phyloP scores from a whole-genome alignment of 2,888 invertebrate genomes.

The Tolmerus cingulatus region DNA sequence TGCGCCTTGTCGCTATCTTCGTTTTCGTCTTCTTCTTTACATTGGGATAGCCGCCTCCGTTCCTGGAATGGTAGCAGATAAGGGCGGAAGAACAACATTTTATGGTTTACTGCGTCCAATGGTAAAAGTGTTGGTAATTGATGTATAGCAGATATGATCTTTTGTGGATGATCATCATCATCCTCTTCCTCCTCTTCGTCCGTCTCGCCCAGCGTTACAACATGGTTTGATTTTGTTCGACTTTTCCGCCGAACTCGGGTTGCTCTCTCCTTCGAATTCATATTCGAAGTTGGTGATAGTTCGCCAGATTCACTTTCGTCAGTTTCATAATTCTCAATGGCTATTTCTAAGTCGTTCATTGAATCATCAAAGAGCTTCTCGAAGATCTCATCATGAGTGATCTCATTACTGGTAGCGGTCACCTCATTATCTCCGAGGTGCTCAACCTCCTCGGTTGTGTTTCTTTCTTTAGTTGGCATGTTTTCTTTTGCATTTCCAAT shows the following conservation, averaged over 20 bases:
- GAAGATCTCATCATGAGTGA: slow-evolving; percentile 55
- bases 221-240: slow-evolving; percentile 45
- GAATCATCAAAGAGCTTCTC: slow-evolving; percentile 60
- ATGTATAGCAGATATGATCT: slow-evolving; percentile 51
- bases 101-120: slow-evolving; percentile 52
- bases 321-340: slow-evolving; percentile 58
- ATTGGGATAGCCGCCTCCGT: slow-evolving; percentile 78
- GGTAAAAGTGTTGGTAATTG: slow-evolving; percentile 52
- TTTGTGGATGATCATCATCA: slow-evolving; percentile 47
- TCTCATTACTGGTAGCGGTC: background rate
- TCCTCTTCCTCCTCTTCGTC: slow-evolving; percentile 49
- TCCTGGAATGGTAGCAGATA: slow-evolving; percentile 67
- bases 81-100: slow-evolving; percentile 56
- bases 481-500: background rate
- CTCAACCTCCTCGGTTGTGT: slow-evolving; percentile 6
- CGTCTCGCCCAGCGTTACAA: background rate
- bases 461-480: background rate
- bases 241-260: background rate
- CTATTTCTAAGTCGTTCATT: slow-evolving; percentile 60
- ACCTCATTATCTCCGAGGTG: slow-evolving; percentile 1
- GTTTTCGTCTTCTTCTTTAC: slow-evolving; percentile 85
- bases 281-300: background rate
- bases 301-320: slow-evolving; percentile 34
- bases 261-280: background rate
- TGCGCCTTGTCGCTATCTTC: slow-evolving; percentile 62